A percentile compares a stretch with the other conserved stretches of the same genome.
phyloP scores from a whole-genome alignment of 2,113 vertebrate genomes.

The Xenotilapia longispinis region DNA sequence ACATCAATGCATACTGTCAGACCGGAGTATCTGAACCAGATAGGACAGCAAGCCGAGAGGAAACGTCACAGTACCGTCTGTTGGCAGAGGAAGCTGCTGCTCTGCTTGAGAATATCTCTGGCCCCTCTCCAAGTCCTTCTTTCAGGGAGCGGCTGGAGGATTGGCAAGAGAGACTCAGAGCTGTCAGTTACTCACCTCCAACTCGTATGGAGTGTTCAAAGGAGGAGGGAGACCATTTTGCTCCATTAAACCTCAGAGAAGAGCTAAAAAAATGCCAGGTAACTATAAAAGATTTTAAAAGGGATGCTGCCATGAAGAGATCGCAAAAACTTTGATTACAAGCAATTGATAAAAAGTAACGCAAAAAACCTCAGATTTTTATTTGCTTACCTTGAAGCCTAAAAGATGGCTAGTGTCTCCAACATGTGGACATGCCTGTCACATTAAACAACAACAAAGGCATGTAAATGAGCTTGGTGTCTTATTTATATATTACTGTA shows the following conservation, averaged over 20 bases:
- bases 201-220: background rate
- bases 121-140: constrained; percentile 47
- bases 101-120: constrained; percentile 71
- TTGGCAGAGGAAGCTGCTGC: constrained; percentile 76
- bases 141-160: constrained; percentile 70
- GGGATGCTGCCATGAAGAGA: background rate
- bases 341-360: background rate
- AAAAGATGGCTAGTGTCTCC: background rate
- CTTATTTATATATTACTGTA: background rate
- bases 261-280: constrained; percentile 85
- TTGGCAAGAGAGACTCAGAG: constrained; percentile 74
- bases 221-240: background rate
- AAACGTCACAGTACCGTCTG: constrained; percentile 66
- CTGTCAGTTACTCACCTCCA: constrained; percentile 53
- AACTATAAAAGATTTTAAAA: constrained; percentile 1
- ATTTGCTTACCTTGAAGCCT: background rate
- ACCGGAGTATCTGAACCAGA: background rate
- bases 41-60: constrained; percentile 55
- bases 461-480: background rate
- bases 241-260: constrained; percentile 73
- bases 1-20: background rate
- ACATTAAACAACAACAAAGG: background rate
- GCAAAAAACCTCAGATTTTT: background rate
- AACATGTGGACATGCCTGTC: background rate
- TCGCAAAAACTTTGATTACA: background rate